Percentiles rank a stretch among this genome's conserved stretches.
phyloP scores from a whole-genome alignment of 2,888 invertebrate genomes.

The Tenthredo amoena region DNA sequence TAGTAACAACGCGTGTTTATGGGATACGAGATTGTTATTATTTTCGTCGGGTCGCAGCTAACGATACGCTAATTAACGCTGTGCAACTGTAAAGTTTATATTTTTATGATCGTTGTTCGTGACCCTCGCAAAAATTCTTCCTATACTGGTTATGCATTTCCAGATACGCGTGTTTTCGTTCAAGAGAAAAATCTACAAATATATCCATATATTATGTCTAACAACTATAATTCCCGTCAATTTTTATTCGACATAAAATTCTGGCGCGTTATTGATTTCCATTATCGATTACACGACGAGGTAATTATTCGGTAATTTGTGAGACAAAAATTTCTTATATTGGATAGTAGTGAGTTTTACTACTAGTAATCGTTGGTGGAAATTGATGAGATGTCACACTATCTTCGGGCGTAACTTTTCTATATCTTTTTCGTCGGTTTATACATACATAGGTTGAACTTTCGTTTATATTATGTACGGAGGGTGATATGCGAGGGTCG shows the following conservation, averaged over 20 bases:
- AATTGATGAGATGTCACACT: background rate
- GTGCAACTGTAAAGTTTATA: constrained; percentile 45
- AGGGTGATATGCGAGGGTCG: constrained; percentile 5
- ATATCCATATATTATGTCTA: background rate
- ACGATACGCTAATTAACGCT: constrained; percentile 45
- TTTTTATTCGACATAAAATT: background rate
- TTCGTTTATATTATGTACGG: background rate
- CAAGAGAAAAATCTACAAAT: background rate
- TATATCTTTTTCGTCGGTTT: background rate
- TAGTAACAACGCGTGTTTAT: background rate
- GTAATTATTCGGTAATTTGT: background rate
- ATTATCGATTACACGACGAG: background rate
- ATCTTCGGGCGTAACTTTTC: background rate
- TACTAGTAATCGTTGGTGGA: background rate
- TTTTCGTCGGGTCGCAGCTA: constrained; percentile 24
- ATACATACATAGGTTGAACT: background rate
- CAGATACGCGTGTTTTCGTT: background rate
- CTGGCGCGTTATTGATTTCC: background rate
- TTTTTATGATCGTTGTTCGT: constrained; percentile 41
- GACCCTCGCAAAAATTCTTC: background rate
- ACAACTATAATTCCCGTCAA: background rate
- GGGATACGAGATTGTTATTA: constrained; percentile 38
- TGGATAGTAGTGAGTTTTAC: background rate
- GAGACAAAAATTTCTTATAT: background rate
- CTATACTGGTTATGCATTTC: background rate